Evolutionary conservation across 2,113 vertebrate genomes (phyloP), one percentile per base, ranked within the genome.

Genomic region (Trogon surrucura): DNA sequence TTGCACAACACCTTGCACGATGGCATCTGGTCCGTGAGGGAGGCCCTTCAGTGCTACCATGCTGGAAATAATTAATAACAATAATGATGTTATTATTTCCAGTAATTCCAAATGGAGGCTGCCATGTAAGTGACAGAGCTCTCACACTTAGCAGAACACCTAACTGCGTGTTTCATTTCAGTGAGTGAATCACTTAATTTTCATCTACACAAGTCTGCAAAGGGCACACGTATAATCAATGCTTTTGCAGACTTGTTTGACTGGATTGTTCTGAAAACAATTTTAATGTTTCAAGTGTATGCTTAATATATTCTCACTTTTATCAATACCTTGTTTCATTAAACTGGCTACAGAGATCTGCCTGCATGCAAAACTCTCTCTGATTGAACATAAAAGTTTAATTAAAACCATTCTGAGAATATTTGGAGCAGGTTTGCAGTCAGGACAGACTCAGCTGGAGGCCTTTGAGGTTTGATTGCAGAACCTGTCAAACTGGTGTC

Each of bases 371-470:
- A 36, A 89, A 29, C 72, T 95, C 56, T 80, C 95, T 95, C 61
- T 88, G 45, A 51, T 41, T 65, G 62, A 94, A 41, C 67, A 85
- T 72, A 22, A 34, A 87, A 82, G 84, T 84, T 96, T 97, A 96
- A 85, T 94, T 89, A 92, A 80, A 96, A 88, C 50, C n/a, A 53
- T 62, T 70, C 51, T 45, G 36, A 89, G 60, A 84, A 81, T 88
- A 77, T 34, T 78, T 2, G 69, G 87, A 95, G 65, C 60, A 89
- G 57, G 47, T 87, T 73, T 71, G 6, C 79, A 77, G 48, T 65
- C 3, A 2, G 66, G 48, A 92, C 44, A 51, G 34, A 41, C 50
- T 26, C 80, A 69, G 77, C 53, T 92, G 54, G 91, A 92, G 60
- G 71, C 29, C 53, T 94, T 62, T 72, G 94, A 91, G 60, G 30